Percentiles rank a stretch among this genome's conserved stretches.
Conservation (phyloP, 2,113 vertebrate genomes). For the Desmodus rotundus region DNA sequence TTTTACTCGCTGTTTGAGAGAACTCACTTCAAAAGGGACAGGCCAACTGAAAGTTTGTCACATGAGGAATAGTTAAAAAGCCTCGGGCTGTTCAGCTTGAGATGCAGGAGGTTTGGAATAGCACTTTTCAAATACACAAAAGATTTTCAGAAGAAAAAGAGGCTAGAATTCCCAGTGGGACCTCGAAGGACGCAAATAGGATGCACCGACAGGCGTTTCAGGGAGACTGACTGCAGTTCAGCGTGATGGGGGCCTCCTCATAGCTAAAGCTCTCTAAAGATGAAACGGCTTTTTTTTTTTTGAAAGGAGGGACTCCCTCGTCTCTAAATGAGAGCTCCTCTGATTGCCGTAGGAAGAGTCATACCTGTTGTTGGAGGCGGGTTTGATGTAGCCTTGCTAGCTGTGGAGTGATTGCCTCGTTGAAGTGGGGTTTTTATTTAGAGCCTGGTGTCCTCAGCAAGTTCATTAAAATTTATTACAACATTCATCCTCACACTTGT, state of each 20-base stretch:
- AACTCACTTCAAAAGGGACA: not conserved
- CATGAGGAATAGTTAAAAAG: not conserved
- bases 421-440: slow-evolving; percentile 12
- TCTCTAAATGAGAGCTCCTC: not conserved
- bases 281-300: not conserved
- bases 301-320: not conserved
- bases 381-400: not conserved
- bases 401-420: not conserved
- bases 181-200: not conserved
- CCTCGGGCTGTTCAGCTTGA: not conserved
- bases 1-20: not conserved
- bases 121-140: not conserved
- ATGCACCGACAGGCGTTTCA: not conserved
- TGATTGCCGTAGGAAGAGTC: not conserved
- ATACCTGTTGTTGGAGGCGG: not conserved
- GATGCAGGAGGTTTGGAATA: not conserved
- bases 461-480: not conserved
- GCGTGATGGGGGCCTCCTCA: not conserved
- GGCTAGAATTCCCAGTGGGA: not conserved
- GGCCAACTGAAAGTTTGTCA: not conserved
- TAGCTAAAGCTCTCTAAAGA: not conserved
- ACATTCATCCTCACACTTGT: not conserved
- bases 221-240: not conserved
- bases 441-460: not conserved
- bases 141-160: not conserved